phyloP scores from a whole-genome alignment of 2,113 vertebrate species.

The Plestiodon gilberti region DNA sequence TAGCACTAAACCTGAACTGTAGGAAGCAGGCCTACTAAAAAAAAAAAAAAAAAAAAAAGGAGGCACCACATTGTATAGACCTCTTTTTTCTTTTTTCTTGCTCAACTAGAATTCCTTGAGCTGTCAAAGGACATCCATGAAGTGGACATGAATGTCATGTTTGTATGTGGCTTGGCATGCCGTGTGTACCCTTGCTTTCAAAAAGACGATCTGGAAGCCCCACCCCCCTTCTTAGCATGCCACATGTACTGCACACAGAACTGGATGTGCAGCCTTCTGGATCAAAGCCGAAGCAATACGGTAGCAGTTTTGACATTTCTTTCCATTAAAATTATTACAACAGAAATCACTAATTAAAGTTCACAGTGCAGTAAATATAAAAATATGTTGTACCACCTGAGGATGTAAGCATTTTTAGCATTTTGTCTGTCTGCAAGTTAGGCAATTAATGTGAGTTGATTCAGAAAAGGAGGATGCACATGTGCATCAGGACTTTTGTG shows the following conservation, averaged over 20 bases:
- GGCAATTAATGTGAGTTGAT: background rate
- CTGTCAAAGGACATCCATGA: background rate
- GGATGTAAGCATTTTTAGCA: background rate
- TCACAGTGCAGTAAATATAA: slow-evolving; percentile 24
- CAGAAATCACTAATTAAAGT: background rate
- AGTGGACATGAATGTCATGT: background rate
- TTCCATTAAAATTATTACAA: fast-evolving
- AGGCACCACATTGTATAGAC: background rate
- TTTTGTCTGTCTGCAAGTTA: background rate
- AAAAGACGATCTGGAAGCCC: background rate
- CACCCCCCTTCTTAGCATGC: background rate
- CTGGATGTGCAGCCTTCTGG: no score
- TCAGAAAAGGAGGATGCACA: background rate
- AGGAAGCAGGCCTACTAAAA: background rate
- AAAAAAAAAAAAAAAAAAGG: background rate
- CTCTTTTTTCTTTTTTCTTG: background rate
- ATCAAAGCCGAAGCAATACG: background rate
- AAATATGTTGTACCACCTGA: background rate
- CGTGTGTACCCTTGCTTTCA: no score
- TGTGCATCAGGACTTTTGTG: background rate
- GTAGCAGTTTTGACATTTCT: background rate
- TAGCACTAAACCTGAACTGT: background rate
- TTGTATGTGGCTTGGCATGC: background rate
- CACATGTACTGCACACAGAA: no score
- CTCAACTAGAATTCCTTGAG: background rate